These are phyloP conservation scores for Acanthisitta chloris DNA, from an alignment of 2,113 vertebrate species.

Conservation along the genomic window DNA sequence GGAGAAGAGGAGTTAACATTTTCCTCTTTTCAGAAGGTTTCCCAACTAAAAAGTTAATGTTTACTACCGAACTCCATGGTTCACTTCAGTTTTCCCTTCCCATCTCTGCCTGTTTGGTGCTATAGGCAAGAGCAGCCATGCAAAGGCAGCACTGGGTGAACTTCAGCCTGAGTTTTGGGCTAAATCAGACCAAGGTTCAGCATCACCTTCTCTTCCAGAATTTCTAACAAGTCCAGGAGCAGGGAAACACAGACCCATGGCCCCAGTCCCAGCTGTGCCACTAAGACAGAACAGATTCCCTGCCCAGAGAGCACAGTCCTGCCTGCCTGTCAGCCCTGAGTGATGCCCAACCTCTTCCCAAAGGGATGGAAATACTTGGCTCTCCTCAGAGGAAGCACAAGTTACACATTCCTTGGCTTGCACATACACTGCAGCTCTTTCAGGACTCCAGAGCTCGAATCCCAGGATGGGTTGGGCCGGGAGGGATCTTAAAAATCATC, in stretches of 20 bases:
- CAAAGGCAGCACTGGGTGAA: background rate
- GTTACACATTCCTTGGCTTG: accelerated
- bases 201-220: background rate
- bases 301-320: background rate
- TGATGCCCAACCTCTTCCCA: background rate
- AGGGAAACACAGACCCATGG: accelerated
- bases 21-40: background rate
- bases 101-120: background rate
- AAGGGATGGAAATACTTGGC: background rate
- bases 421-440: accelerated
- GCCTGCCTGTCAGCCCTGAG: background rate
- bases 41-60: background rate
- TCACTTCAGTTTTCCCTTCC: background rate
- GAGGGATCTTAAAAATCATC: background rate
- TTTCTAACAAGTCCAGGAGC: background rate
- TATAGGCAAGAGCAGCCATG: background rate
- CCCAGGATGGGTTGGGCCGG: background rate
- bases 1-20: background rate
- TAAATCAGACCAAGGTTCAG: background rate
- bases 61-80: background rate
- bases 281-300: background rate
- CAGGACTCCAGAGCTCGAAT: background rate
- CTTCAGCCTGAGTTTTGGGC: background rate
- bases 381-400: background rate
- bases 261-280: background rate